Percentiles rank a stretch among this genome's conserved stretches.
Conservation (phyloP, 1,140 invertebrate genomes). For the Drosophila oshimai region DNA sequence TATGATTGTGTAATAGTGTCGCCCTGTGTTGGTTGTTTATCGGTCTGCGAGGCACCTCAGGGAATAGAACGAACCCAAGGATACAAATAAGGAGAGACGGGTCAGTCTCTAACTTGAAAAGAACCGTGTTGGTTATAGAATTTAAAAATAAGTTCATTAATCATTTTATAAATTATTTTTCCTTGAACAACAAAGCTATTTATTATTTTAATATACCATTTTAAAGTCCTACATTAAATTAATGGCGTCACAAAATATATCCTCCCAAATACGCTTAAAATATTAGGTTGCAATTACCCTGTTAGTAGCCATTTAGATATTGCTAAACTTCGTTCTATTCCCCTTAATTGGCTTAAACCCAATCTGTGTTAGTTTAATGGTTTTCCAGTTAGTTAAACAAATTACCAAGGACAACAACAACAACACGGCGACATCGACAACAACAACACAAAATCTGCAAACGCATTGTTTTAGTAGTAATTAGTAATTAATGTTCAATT, state of each 20-base stretch:
- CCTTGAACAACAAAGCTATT: too few species aligned
- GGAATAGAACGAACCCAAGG: not conserved
- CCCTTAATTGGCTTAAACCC: not conserved
- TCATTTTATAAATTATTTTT: too few species aligned
- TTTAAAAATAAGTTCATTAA: too few species aligned
- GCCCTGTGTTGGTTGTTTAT: conserved; percentile 46
- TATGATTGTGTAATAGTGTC: conserved; percentile 6
- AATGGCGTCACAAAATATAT: too few species aligned
- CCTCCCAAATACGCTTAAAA: too few species aligned
- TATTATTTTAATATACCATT: too few species aligned
- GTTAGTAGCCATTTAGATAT: too few species aligned
- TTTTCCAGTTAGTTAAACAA: conserved; percentile 59
- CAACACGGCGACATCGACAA: conserved; percentile 18
- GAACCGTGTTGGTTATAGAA: too few species aligned
- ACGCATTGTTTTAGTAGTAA: conserved; percentile 40
- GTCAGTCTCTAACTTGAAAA: too few species aligned
- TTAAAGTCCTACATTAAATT: too few species aligned
- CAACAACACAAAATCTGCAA: conserved; percentile 30
- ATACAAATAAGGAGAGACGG: too few species aligned
- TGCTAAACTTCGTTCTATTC: not conserved
- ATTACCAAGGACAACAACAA: conserved; percentile 41
- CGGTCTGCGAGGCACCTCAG: not conserved
- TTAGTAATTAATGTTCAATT: conserved; percentile 40
- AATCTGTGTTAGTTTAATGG: conserved; percentile 23
- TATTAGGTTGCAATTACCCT: too few species aligned